Conservation (phyloP, 2,113 vertebrate genomes). For the Pachypanchax playfairii region DNA sequence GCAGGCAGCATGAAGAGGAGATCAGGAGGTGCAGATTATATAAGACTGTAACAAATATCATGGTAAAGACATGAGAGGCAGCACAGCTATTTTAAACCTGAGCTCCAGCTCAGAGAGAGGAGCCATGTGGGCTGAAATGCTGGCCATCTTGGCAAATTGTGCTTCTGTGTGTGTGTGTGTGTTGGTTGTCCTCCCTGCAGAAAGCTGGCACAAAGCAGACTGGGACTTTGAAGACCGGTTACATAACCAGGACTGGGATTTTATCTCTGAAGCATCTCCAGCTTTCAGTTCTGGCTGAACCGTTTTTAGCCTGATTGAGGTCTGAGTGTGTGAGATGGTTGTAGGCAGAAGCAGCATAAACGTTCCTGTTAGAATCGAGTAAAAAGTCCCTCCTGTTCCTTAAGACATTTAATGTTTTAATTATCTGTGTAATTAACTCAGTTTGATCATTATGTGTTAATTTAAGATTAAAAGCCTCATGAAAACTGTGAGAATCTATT, state of each 20-base stretch:
- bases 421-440: no score
- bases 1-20: constrained; percentile 58
- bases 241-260: constrained; percentile 42
- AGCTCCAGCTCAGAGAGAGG: constrained; percentile 59
- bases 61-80: constrained; percentile 57
- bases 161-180: constrained; percentile 33
- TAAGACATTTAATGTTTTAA: no score
- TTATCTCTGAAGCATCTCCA: constrained; percentile 23
- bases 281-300: constrained; percentile 21
- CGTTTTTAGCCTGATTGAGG: not conserved
- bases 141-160: constrained; percentile 55
- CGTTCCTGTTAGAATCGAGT: no score
- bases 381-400: no score
- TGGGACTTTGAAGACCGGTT: constrained; percentile 57
- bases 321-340: not conserved
- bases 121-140: constrained; percentile 65
- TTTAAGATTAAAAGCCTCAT: no score
- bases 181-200: constrained; percentile 35
- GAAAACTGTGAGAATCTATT: no score
- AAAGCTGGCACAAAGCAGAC: constrained; percentile 44
- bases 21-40: constrained; percentile 69
- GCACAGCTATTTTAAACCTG: constrained; percentile 68
- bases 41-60: constrained; percentile 68
- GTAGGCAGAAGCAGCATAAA: no score
- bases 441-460: no score